Base-by-base conservation (phyloP, 2,888 invertebrate species). In the Coremacera marginata region DNA sequence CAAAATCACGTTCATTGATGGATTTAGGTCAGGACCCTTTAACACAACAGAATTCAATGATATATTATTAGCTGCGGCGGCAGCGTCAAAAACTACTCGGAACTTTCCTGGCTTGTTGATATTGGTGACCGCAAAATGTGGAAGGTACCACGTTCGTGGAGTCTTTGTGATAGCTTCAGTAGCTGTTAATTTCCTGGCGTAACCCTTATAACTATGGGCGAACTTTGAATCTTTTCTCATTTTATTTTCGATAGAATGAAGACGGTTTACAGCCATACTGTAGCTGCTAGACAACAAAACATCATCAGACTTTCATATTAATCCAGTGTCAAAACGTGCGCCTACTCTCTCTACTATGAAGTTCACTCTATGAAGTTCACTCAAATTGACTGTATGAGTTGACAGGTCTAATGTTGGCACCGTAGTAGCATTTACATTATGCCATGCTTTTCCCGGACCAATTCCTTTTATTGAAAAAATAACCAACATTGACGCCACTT, bases 81-180 rank as follows among this genome's bases (percentile, higher is more conserved):
- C n/a, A n/a, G n/a, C n/a, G n/a, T n/a, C n/a, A n/a, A n/a, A n/a
- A n/a, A n/a, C n/a, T n/a, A n/a, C n/a, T n/a, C n/a, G n/a, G n/a
- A n/a, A n/a, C n/a, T n/a, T n/a, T n/a, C n/a, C n/a, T n/a, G n/a
- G n/a, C n/a, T n/a, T n/a, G n/a, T n/a, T n/a, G n/a, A n/a, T n/a
- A 60, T 78, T 75, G 63, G 82, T 82, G 3, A 83, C 83, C 7
- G 80, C 76, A 71, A 84, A 83, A 67, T 84, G 82, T 2, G 84
- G 83, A 57, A 76, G 44, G 55, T 72, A 72, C 65, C 65, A 67
- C n/a, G 72, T 76, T 16, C 49, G 49, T 1, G 11, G 14, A 9
- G 72, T 25, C n/a, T 31, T 16, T 11, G 7, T n/a, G n/a, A 37
- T 19, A 14, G 19, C 11, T 74, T 83, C 80, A 34, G 77, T 75